These are phyloP conservation scores for Nyctibius grandis DNA, from an alignment of 2,797 vertebrate genomes.

Conservation along the genomic window DNA sequence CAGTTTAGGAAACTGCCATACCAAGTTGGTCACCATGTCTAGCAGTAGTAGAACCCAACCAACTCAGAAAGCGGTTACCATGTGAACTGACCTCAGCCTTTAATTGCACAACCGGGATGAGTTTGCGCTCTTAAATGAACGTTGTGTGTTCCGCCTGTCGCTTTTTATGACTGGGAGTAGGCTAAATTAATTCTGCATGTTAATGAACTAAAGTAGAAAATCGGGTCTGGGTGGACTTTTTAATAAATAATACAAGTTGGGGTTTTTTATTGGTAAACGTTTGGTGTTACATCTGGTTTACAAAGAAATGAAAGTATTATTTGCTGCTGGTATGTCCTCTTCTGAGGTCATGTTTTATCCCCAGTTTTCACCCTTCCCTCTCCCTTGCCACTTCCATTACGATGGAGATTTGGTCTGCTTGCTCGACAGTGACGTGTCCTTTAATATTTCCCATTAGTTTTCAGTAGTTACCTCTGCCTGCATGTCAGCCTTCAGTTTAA, in stretches of 20 bases:
- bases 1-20: not conserved
- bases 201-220: not conserved
- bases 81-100: not conserved
- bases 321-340: constrained; percentile 34
- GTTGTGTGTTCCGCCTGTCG: not conserved
- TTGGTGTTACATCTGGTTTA: not conserved
- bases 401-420: constrained; percentile 62
- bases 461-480: constrained; percentile 70
- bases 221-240: not conserved
- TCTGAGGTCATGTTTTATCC: constrained; percentile 40
- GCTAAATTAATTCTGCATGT: not conserved
- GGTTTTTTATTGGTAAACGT: not conserved
- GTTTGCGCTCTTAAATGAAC: not conserved
- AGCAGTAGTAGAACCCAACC: not conserved
- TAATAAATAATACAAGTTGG: not conserved
- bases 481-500: constrained; percentile 81
- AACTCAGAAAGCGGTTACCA: not conserved
- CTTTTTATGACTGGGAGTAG: not conserved
- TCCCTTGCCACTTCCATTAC: constrained; percentile 63
- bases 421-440: constrained; percentile 56
- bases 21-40: not conserved
- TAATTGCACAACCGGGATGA: not conserved
- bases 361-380: constrained; percentile 55
- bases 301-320: not conserved
- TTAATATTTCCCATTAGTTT: constrained; percentile 67